Percentiles rank a stretch among this genome's conserved stretches.
These are phyloP conservation scores for Linurgus olivaceus DNA, from an alignment of 2,797 vertebrate species.

Conservation along the genomic window DNA sequence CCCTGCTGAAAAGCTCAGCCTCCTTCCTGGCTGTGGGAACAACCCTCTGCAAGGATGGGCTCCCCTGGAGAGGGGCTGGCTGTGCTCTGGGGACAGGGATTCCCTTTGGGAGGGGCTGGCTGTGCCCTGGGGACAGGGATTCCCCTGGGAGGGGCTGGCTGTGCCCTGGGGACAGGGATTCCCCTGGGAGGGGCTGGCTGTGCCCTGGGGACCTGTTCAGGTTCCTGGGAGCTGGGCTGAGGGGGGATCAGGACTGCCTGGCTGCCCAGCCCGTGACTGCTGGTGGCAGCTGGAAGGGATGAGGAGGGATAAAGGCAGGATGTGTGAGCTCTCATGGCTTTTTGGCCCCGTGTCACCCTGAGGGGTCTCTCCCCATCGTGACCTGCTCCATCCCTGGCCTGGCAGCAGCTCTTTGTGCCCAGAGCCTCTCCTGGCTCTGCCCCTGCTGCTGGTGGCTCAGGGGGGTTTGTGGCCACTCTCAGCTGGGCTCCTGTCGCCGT, in stretches of 20 bases:
- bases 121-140: background rate
- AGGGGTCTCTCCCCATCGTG: background rate
- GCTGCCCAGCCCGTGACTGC: background rate
- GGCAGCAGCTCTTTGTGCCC: background rate
- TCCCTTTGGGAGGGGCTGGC: background rate
- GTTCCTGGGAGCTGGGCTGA: background rate
- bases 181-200: background rate
- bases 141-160: background rate
- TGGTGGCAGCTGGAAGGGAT: background rate
- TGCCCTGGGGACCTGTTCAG: background rate
- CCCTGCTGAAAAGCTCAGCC: background rate
- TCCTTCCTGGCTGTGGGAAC: background rate
- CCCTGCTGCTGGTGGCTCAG: background rate
- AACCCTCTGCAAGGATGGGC: background rate
- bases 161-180: background rate
- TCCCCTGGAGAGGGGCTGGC: background rate
- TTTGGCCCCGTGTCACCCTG: background rate
- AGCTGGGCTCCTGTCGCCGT: fast-evolving
- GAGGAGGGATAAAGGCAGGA: background rate
- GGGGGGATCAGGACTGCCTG: background rate
- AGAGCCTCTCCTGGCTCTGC: background rate
- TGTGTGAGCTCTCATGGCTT: background rate
- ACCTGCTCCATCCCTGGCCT: background rate
- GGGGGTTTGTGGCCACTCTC: background rate
- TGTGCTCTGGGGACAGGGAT: background rate